phyloP scores from a whole-genome alignment of 2,888 invertebrate species.

The Branchellion lobata region DNA sequence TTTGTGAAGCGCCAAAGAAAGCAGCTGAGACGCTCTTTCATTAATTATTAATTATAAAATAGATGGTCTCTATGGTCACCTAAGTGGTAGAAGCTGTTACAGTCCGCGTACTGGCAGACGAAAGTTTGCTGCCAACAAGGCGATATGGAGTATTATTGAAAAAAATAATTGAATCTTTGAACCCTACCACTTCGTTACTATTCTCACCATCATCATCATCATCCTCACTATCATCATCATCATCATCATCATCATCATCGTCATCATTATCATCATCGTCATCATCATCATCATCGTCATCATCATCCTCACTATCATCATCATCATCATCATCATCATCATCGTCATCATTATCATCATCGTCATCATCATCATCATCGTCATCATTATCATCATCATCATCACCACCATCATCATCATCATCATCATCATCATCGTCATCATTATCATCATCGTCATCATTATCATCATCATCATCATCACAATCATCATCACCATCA shows the following conservation, averaged over 20 bases:
- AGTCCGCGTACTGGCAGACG: too few relatives aligned
- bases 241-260: background rate
- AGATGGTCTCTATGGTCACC: background rate
- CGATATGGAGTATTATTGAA: too few relatives aligned
- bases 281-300: background rate
- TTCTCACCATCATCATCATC: too few relatives aligned
- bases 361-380: constrained; percentile 11
- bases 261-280: background rate
- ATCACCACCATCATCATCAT: background rate
- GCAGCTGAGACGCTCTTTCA: too few relatives aligned
- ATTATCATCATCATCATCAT: constrained; percentile 1
- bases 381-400: constrained; percentile 9
- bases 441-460: constrained; percentile 6
- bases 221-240: too few relatives aligned
- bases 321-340: constrained; percentile 10
- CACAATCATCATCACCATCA: background rate
- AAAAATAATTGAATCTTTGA: too few relatives aligned
- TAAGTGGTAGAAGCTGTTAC: too few relatives aligned
- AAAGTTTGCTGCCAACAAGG: too few relatives aligned
- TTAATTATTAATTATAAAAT: too few relatives aligned
- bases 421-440: background rate
- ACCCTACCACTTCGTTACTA: background rate
- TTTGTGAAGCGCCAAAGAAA: background rate
- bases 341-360: background rate
- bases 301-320: too few relatives aligned